Percentiles rank a stretch among this genome's conserved stretches.
Evolutionary conservation across 2,888 invertebrate genomes (phyloP).

Genomic region (Scaptomyza tumidula): DNA sequence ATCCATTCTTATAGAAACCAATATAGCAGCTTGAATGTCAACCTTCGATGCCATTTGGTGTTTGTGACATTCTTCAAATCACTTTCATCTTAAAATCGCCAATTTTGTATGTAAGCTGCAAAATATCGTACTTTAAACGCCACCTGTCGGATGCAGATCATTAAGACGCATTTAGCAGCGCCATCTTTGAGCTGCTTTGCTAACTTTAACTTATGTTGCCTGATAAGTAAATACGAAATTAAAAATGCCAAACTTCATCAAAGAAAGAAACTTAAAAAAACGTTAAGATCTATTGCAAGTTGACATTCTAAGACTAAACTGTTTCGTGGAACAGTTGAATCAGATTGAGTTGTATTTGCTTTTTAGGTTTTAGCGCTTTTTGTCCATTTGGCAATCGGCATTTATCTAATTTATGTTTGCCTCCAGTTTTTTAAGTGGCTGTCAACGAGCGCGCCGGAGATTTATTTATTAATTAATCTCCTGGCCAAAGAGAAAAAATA

Average conservation of each 20-base stretch:
- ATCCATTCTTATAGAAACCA: conserved; percentile 3
- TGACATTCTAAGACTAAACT: neutral
- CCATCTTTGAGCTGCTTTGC: neutral
- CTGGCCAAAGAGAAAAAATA: neutral
- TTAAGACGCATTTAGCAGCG: neutral
- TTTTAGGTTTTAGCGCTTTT: conserved; percentile 1
- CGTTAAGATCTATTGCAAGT: too few relatives aligned
- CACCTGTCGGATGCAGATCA: neutral
- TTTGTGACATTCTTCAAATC: neutral
- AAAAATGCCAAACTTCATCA: too few relatives aligned
- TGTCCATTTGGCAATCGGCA: conserved; percentile 38
- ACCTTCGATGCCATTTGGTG: neutral
- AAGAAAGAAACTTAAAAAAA: too few relatives aligned
- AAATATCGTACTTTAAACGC: too few relatives aligned
- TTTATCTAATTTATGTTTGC: conserved; percentile 53
- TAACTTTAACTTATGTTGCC: too few relatives aligned
- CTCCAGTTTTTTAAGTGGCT: conserved; percentile 24
- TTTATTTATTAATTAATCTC: conserved; percentile 65
- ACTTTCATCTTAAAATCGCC: conserved; percentile 6
- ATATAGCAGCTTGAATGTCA: conserved; percentile 16
- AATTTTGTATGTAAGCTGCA: neutral
- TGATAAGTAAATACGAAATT: too few relatives aligned
- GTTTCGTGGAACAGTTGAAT: conserved; percentile 34
- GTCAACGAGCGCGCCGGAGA: conserved; percentile 21
- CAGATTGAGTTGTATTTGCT: neutral